Percentiles rank a stretch among this genome's conserved stretches.
These are phyloP conservation scores for Halesus radiatus DNA, from an alignment of 1,140 invertebrate species.

Conservation along the genomic window DNA sequence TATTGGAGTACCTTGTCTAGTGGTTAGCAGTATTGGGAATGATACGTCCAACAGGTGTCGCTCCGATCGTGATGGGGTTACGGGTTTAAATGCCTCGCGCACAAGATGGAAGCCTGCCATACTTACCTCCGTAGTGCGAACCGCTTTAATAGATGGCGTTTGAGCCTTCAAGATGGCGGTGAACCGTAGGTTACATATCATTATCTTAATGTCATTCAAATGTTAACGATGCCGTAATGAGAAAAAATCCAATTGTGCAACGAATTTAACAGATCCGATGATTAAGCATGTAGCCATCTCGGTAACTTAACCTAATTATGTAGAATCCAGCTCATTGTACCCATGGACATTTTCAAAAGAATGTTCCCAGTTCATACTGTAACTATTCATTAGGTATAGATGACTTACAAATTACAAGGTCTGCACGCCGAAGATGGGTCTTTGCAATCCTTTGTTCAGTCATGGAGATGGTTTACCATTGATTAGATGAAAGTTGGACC, in stretches of 20 bases:
- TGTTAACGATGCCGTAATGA: conserved; percentile 23
- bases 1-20: too few species aligned
- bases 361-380: too few species aligned
- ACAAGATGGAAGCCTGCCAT: neutral
- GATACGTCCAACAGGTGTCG: conserved; percentile 48
- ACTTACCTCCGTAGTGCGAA: neutral
- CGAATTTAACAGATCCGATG: neutral
- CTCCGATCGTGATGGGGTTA: conserved; percentile 51
- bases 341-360: too few species aligned
- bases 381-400: too few species aligned
- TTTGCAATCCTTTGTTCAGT: too few species aligned
- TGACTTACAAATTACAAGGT: too few species aligned
- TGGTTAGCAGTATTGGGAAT: too few species aligned
- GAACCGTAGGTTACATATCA: conserved; percentile 35
- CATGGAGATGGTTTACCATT: too few species aligned
- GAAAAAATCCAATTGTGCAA: neutral
- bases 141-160: neutral
- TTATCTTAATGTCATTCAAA: conserved; percentile 42
- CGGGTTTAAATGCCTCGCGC: neutral
- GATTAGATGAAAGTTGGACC: too few species aligned
- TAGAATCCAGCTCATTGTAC: too few species aligned
- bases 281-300: neutral
- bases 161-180: conserved; percentile 3
- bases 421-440: too few species aligned
- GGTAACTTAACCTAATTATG: too few species aligned